Evolutionary conservation across 2,113 vertebrate species (phyloP).

Genomic region (Cephalopterus ornatus): DNA sequence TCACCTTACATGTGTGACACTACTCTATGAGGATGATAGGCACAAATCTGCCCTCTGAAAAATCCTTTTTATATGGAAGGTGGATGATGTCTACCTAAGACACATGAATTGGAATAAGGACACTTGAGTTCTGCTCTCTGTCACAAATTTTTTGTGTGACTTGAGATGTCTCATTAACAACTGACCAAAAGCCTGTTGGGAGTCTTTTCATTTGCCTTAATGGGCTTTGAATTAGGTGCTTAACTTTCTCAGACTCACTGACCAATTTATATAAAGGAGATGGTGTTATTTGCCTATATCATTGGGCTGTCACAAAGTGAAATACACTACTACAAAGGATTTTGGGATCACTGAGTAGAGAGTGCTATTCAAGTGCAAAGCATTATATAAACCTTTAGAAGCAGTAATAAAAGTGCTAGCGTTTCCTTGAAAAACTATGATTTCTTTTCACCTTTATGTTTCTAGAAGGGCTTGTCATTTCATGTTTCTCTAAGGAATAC

Average conservation of each 20-base stretch:
- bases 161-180: conserved; percentile 32
- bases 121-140: conserved; percentile 25
- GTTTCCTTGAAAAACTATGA: conserved; percentile 4
- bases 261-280: conserved; percentile 41
- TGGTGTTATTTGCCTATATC: conserved; percentile 23
- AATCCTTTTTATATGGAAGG: neutral
- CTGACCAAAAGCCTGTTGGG: conserved; percentile 50
- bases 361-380: conserved; percentile 14
- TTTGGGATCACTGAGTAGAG: conserved; percentile 7
- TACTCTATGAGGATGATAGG: neutral
- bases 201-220: conserved; percentile 56
- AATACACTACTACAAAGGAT: conserved; percentile 12
- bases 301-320: conserved; percentile 11
- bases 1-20: neutral
- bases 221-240: conserved; percentile 55
- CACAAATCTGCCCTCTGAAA: conserved; percentile 24
- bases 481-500: neutral
- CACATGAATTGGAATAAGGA: conserved; percentile 15
- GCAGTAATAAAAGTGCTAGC: conserved; percentile 23
- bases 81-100: neutral
- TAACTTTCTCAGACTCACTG: conserved; percentile 46
- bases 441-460: conserved; percentile 21
- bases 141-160: conserved; percentile 53
- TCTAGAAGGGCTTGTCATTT: neutral
- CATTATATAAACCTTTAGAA: conserved; percentile 27